Evolutionary conservation across 2,888 invertebrate species (phyloP).

Genomic region (Cactoblastis cactorum): DNA sequence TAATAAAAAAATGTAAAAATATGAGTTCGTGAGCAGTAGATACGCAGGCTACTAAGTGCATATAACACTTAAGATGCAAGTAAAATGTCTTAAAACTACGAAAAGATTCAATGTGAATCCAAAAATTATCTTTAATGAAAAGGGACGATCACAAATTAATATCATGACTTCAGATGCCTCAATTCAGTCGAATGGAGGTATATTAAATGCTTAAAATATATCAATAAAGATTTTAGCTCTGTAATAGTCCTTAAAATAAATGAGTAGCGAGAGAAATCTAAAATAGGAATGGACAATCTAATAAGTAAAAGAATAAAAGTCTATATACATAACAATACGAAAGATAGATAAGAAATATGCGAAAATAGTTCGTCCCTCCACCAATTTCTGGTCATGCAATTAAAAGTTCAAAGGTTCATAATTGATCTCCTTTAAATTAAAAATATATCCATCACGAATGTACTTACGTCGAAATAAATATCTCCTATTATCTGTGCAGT

Average conservation of each 20-base stretch:
- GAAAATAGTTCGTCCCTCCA: constrained; percentile 36
- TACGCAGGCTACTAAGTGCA: constrained; percentile 58
- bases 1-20: constrained; percentile 30
- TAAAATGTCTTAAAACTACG: constrained; percentile 26
- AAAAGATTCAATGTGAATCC: constrained; percentile 49
- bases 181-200: constrained; percentile 52
- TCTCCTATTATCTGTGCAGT: constrained; percentile 33
- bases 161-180: constrained; percentile 44
- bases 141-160: constrained; percentile 38
- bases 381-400: constrained; percentile 56
- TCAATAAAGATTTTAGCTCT: constrained; percentile 49
- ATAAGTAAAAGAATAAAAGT: constrained; percentile 28
- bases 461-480: constrained; percentile 24
- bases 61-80: constrained; percentile 30
- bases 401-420: constrained; percentile 63
- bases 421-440: constrained; percentile 42
- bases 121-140: constrained; percentile 36
- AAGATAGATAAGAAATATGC: constrained; percentile 23
- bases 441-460: constrained; percentile 18
- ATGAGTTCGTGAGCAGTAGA: constrained; percentile 42
- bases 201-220: constrained; percentile 59
- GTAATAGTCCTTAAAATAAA: constrained; percentile 45
- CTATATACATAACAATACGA: constrained; percentile 2
- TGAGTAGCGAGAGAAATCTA: constrained; percentile 51
- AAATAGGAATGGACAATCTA: constrained; percentile 65